Percentiles rank a stretch among this genome's conserved stretches.
Conservation (phyloP, 2,797 vertebrate species). For the Clarias laeviceps region DNA sequence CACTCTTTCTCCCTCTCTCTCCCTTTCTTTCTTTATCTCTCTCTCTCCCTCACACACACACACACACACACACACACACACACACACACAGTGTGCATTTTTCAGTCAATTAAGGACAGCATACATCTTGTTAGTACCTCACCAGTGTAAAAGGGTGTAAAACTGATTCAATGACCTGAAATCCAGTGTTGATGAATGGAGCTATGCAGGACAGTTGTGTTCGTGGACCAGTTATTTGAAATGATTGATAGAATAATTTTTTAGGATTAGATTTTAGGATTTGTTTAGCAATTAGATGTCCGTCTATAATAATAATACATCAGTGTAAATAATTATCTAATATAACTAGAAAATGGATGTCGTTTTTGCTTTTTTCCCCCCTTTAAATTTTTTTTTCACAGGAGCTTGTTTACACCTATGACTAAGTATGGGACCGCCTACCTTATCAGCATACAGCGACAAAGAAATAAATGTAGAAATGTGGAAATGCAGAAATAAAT, state of each 20-base stretch:
- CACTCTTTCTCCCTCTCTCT: not conserved
- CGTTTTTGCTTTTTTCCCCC: too few species aligned
- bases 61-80: conserved; percentile 1
- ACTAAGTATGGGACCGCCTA: too few species aligned
- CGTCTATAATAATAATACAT: too few species aligned
- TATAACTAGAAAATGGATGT: too few species aligned
- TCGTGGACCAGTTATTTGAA: conserved; percentile 30
- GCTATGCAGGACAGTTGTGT: not conserved
- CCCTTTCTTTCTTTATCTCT: too few species aligned
- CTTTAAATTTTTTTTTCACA: too few species aligned
- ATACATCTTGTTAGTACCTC: conserved; percentile 18
- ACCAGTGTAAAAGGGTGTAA: not conserved
- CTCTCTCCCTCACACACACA: conserved; percentile 9
- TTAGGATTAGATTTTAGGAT: not conserved
- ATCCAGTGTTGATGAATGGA: conserved; percentile 8
- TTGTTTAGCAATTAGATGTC: not conserved
- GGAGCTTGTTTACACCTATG: too few species aligned
- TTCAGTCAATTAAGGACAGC: conserved; percentile 32
- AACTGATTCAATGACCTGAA: conserved; percentile 35
- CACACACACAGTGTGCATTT: conserved; percentile 15
- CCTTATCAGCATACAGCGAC: too few species aligned
- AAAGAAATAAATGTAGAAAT: too few species aligned
- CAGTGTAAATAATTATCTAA: too few species aligned
- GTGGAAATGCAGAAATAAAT: too few species aligned
- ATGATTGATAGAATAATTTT: not conserved